Percentiles rank a stretch among this genome's conserved stretches.
These are phyloP conservation scores for Panthera leo DNA, from an alignment of 2,113 vertebrate species.

Conservation along the genomic window DNA sequence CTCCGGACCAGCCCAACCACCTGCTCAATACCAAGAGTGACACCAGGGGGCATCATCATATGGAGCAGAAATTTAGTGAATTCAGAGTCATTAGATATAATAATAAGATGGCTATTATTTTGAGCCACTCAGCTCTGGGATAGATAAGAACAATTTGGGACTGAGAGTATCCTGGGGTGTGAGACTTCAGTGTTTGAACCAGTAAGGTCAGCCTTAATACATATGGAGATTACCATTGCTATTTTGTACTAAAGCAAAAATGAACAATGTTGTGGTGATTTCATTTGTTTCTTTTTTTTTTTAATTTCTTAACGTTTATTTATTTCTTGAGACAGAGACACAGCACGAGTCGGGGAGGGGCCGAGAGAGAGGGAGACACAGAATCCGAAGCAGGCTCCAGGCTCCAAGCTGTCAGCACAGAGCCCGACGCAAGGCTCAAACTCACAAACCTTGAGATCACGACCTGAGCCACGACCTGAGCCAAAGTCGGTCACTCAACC, in stretches of 20 bases:
- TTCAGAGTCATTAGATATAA: conserved; percentile 33
- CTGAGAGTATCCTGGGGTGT: neutral
- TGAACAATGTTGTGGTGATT: neutral
- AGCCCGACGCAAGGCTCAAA: too few relatives aligned
- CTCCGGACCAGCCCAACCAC: neutral
- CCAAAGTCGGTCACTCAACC: too few relatives aligned
- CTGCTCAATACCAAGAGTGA: neutral
- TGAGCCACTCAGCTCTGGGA: neutral
- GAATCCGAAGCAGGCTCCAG: too few relatives aligned
- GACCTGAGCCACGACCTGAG: too few relatives aligned
- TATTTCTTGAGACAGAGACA: too few relatives aligned
- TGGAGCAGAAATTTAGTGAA: neutral
- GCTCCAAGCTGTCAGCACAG: too few relatives aligned
- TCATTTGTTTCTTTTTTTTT: neutral
- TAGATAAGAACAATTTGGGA: conserved; percentile 30
- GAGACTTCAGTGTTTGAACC: neutral
- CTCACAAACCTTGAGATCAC: too few relatives aligned
- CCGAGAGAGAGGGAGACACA: too few relatives aligned
- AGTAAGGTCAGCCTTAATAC: conserved; percentile 1
- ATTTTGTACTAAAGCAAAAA: neutral
- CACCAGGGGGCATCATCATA: neutral
- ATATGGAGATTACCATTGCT: neutral
- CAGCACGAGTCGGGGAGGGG: too few relatives aligned
- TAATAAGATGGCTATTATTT: conserved; percentile 35
- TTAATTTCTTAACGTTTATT: too few relatives aligned